Conservation (phyloP, 2,113 vertebrate species). For the Nymphicus hollandicus region DNA sequence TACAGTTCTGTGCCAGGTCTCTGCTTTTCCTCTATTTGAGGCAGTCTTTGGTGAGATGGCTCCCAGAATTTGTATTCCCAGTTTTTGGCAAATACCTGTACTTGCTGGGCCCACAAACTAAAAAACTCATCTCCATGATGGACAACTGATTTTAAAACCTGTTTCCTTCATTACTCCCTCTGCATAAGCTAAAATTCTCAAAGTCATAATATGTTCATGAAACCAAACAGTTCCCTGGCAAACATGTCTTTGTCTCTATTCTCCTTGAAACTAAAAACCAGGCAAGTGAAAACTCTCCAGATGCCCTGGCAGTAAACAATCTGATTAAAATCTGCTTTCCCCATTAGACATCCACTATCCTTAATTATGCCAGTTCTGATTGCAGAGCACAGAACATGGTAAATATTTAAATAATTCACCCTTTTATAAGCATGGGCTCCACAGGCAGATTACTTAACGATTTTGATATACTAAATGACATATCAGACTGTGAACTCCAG, state of each 20-base stretch:
- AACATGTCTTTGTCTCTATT: background rate
- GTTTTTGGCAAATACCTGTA: background rate
- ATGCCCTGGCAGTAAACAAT: conserved; percentile 33
- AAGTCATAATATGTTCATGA: conserved; percentile 18
- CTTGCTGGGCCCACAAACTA: background rate
- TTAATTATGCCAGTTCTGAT: background rate
- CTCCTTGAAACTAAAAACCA: conserved; percentile 43
- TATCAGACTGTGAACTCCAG: background rate
- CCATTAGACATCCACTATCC: background rate
- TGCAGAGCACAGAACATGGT: background rate
- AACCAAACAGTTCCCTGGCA: conserved; percentile 30
- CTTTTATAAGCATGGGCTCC: background rate
- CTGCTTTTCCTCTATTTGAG: background rate
- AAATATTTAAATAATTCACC: background rate
- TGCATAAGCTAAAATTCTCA: background rate
- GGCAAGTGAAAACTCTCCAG: conserved; percentile 53
- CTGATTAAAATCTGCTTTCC: conserved; percentile 48
- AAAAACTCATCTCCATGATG: background rate
- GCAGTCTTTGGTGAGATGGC: background rate
- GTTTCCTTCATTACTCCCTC: conserved; percentile 46
- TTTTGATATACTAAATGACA: background rate
- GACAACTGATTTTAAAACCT: conserved; percentile 3
- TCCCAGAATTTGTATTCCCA: background rate
- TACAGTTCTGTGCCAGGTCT: background rate
- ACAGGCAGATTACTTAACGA: background rate